Evolutionary conservation across 2,797 vertebrate genomes (phyloP), one percentile per base, ranked within the genome.

Genomic region (Allenopithecus nigroviridis): DNA sequence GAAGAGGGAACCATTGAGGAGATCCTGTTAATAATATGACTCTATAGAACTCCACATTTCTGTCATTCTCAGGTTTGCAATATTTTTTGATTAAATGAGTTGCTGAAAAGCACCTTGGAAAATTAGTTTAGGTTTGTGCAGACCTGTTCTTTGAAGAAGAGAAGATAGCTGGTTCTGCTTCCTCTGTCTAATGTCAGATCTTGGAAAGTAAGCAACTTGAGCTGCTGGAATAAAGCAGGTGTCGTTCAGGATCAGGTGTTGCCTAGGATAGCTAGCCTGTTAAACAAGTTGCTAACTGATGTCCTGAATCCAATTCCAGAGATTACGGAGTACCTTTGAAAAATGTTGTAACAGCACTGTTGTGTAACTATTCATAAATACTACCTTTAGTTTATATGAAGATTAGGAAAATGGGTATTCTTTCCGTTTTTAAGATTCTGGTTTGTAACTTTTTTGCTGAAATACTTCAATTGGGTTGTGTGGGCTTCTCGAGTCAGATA

Each of bases 41-140:
- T 76, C 74, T 55, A 2, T 24, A 55, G 41, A 70, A 78, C 17
- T 57, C 26, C 33, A 59, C 14, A 36, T 87, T 88, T 96, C 85
- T 88, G 21, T 74, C 50, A 78, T 95, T 84, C 68, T 76, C 1
- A 39, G 30, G 41, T 30, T 86, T 64, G 57, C 5, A 13, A 9
- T 92, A 36, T 59, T 94, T 96, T 59, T 8, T 74, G 78, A 93
- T 59, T 78, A 91, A 81, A 57, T 83, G 39, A 80, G 81, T 94
- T 97, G 41, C 92, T 95, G 21, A 92, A 84, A 3, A 84, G 72
- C 48, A 89, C 3, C 46, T 79, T 74, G 43, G 84, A 85, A 95
- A 93, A 50, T 74, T 39, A 76, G 59, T 76, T 97, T 81, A 94
- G 17, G 53, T 91, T 84, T 70, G n/a, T 84, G 24, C 4, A 68